These are phyloP conservation scores for Drosophila percnosoma DNA, from an alignment of 2,888 invertebrate species.

Conservation along the genomic window DNA sequence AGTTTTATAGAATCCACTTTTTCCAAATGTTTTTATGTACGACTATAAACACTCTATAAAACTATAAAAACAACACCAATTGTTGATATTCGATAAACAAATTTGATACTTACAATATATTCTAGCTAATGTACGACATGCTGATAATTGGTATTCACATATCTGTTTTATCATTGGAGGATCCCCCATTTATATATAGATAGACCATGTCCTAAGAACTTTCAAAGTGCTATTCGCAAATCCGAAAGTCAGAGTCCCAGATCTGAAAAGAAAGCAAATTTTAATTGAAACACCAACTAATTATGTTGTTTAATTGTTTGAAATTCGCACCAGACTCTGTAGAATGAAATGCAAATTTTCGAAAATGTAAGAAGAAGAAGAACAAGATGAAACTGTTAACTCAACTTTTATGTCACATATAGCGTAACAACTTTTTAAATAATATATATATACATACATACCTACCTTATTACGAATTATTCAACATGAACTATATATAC, in stretches of 20 bases:
- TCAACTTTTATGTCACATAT: slow-evolving; percentile 54
- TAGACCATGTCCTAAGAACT: slow-evolving; percentile 41
- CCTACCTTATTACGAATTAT: slow-evolving; percentile 43
- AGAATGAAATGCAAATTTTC: slow-evolving; percentile 16
- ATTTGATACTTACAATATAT: slow-evolving; percentile 54
- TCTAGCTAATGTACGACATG: slow-evolving; percentile 29
- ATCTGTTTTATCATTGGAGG: slow-evolving; percentile 68
- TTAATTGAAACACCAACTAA: slow-evolving; percentile 49
- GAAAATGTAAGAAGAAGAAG: slow-evolving; percentile 10
- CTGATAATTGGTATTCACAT: slow-evolving; percentile 75
- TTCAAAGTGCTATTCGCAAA: slow-evolving; percentile 32
- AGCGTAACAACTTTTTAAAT: slow-evolving; percentile 48
- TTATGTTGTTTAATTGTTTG: slow-evolving; percentile 41
- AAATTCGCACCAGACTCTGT: slow-evolving; percentile 49
- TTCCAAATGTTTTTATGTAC: slow-evolving; percentile 53
- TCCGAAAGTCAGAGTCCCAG: slow-evolving; percentile 10
- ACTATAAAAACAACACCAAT: slow-evolving; percentile 57
- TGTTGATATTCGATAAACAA: slow-evolving; percentile 64
- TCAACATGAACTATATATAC: slow-evolving; percentile 40
- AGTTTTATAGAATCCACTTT: slow-evolving; percentile 59
- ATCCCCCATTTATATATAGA: slow-evolving; percentile 28
- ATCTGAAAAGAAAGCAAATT: slow-evolving; percentile 14
- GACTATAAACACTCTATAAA: slow-evolving; percentile 35
- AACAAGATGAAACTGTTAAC: slow-evolving; percentile 46
- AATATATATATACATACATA: slow-evolving; percentile 35